Evolutionary conservation across 2,888 invertebrate genomes (phyloP).

Genomic region (Patella caerulea): DNA sequence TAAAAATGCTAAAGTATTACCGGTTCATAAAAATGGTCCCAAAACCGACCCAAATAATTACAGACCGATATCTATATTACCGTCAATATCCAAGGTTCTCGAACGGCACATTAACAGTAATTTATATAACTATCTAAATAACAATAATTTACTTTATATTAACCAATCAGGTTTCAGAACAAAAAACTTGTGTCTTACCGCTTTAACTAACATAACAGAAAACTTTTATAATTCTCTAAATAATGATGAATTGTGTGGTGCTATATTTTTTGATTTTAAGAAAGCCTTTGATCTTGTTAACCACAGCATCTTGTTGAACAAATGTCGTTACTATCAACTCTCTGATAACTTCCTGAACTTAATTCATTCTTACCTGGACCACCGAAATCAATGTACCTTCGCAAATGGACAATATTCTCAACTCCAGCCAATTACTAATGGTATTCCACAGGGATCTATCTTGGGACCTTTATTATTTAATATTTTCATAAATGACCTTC

Average conservation of each 20-base stretch:
- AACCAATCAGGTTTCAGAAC: not conserved
- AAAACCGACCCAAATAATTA: not conserved
- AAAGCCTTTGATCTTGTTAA: not conserved
- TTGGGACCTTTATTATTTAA: not conserved
- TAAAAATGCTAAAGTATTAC: not conserved
- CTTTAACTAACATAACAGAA: not conserved
- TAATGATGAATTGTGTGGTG: slow-evolving; percentile 1
- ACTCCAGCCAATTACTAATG: not conserved
- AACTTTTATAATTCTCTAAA: not conserved
- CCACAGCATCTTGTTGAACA: not conserved
- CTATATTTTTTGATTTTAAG: not conserved
- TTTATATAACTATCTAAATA: not conserved
- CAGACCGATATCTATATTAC: not conserved
- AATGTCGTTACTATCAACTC: not conserved
- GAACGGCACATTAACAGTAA: not conserved
- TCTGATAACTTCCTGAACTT: not conserved
- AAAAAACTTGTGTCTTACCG: not conserved
- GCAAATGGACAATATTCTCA: too few relatives aligned
- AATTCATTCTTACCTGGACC: not conserved
- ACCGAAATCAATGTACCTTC: not conserved
- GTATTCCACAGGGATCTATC: not conserved
- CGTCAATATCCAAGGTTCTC: not conserved
- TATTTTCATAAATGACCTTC: not conserved
- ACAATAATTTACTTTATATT: slow-evolving; percentile 4
- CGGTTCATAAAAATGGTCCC: not conserved